Percentiles rank a stretch among this genome's conserved stretches.
phyloP scores from a whole-genome alignment of 2,888 invertebrate species.

The Pristionchus entomophagus region DNA sequence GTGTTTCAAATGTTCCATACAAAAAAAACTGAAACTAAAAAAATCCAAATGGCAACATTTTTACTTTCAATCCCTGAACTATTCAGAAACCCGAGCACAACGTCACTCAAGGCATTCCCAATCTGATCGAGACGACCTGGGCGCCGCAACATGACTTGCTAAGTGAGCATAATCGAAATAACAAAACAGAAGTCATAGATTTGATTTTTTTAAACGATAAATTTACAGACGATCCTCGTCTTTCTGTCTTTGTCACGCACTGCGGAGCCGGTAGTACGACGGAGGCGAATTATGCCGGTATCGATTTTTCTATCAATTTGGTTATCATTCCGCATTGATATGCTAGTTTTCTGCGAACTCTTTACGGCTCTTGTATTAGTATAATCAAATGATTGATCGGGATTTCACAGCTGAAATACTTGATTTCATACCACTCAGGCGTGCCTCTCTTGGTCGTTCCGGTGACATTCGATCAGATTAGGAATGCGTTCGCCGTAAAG shows the following conservation, averaged over 20 bases:
- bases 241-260: slow-evolving; percentile 53
- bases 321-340: too few species aligned
- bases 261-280: slow-evolving; percentile 55
- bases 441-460: slow-evolving; percentile 77
- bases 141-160: slow-evolving; percentile 7
- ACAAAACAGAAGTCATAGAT: too few species aligned
- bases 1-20: too few species aligned
- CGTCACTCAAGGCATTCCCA: neutral
- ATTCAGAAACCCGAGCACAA: slow-evolving; percentile 28
- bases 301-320: neutral
- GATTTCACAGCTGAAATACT: too few species aligned
- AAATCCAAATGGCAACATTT: neutral
- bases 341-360: too few species aligned
- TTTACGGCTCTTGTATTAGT: too few species aligned
- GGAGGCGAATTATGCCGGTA: slow-evolving; percentile 52
- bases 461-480: slow-evolving; percentile 77
- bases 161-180: too few species aligned
- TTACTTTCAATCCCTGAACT: too few species aligned
- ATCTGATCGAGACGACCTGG: slow-evolving; percentile 10
- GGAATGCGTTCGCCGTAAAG: slow-evolving; percentile 75
- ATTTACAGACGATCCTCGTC: slow-evolving; percentile 52
- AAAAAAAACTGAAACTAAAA: neutral
- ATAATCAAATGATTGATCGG: too few species aligned
- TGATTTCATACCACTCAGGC: slow-evolving; percentile 57
- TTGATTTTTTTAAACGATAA: too few species aligned